A percentile compares a stretch with the other conserved stretches of the same genome.
phyloP scores from a whole-genome alignment of 2,888 invertebrate species.

The Apodemia duryi region DNA sequence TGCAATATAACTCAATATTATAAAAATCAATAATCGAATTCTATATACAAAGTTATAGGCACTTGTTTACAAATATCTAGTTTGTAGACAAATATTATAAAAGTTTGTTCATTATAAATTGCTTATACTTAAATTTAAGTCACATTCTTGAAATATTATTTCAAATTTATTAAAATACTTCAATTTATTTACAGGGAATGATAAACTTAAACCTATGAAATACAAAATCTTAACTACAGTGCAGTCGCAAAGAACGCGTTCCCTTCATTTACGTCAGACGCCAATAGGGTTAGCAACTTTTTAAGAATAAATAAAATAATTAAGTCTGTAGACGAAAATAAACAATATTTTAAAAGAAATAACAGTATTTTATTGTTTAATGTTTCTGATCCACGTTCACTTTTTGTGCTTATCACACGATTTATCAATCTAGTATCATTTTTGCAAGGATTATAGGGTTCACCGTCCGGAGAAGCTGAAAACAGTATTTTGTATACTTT shows the following conservation, averaged over 20 bases:
- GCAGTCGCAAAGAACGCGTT: not conserved
- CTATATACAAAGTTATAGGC: constrained; percentile 48
- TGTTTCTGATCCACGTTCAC: no score
- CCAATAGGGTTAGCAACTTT: no score
- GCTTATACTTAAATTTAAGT: constrained; percentile 1
- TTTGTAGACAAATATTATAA: constrained; percentile 41
- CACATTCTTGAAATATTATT: constrained; percentile 10
- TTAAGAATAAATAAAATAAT: no score
- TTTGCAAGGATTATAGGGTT: no score
- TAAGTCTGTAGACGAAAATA: no score
- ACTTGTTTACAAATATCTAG: constrained; percentile 48
- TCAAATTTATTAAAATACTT: constrained; percentile 1
- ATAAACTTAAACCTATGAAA: not conserved
- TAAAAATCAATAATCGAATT: constrained; percentile 39
- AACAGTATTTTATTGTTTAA: no score
- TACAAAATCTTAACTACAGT: constrained; percentile 7
- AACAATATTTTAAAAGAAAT: no score
- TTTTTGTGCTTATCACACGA: no score
- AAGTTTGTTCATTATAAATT: constrained; percentile 19
- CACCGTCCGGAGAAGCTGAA: no score
- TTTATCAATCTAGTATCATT: no score
- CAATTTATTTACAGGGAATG: constrained; percentile 1
- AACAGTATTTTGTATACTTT: no score
- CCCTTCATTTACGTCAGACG: not conserved
- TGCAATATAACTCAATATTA: constrained; percentile 39